Conservation (phyloP, 2,888 invertebrate genomes). For the Fragum sueziense region DNA sequence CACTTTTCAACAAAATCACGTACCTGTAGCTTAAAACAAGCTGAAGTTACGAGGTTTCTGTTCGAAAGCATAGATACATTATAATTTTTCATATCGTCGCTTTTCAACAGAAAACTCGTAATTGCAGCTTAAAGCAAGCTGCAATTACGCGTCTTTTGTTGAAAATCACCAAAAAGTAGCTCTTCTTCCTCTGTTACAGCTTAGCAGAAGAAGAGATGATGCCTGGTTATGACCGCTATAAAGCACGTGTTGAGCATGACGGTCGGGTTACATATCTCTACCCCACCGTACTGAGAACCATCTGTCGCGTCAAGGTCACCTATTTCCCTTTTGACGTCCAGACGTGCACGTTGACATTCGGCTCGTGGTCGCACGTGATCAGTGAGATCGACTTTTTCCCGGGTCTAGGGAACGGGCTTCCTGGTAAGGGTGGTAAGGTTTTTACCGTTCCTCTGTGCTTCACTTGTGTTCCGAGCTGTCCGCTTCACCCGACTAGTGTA, state of each 20-base stretch:
- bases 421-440: constrained; percentile 21
- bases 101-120: too few species aligned
- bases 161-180: too few species aligned
- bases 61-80: too few species aligned
- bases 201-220: constrained; percentile 84
- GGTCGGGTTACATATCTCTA: constrained; percentile 85
- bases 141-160: too few species aligned
- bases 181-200: constrained; percentile 80
- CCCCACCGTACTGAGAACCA: constrained; percentile 84
- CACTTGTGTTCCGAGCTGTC: neutral
- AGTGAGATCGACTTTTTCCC: constrained; percentile 33
- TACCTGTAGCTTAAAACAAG: too few species aligned
- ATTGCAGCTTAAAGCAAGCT: too few species aligned
- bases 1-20: too few species aligned
- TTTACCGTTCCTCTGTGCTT: neutral
- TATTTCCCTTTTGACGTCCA: constrained; percentile 82
- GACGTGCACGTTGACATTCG: constrained; percentile 35
- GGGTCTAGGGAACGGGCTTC: constrained; percentile 3
- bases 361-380: constrained; percentile 50
- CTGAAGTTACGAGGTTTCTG: too few species aligned
- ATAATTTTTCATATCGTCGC: too few species aligned
- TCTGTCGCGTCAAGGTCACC: constrained; percentile 83
- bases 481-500: neutral
- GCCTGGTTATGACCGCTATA: constrained; percentile 83
- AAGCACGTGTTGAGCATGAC: constrained; percentile 83